Percentiles rank a stretch among this genome's conserved stretches.
Conservation (phyloP, 2,113 vertebrate genomes). For the Machaerirhynchus nigripectus region DNA sequence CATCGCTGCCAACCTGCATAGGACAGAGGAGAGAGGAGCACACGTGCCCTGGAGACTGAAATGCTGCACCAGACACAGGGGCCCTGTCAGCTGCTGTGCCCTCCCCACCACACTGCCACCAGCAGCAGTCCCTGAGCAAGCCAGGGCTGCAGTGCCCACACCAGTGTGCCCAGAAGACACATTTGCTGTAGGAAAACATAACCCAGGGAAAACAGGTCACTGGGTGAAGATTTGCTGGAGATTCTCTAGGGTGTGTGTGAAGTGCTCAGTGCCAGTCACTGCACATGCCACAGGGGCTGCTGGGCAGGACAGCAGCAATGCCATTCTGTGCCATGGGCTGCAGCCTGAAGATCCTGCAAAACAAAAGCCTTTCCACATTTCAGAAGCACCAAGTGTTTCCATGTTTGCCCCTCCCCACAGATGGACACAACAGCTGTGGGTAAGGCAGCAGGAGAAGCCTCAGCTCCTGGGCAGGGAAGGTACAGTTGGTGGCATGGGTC, state of each 20-base stretch:
- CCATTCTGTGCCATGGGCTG: neutral
- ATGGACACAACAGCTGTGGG: neutral
- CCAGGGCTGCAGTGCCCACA: neutral
- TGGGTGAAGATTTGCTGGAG: neutral
- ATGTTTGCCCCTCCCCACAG: neutral
- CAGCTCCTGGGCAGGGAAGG: neutral
- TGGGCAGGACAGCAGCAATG: neutral
- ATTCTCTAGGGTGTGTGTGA: accelerated
- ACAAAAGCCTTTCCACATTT: neutral
- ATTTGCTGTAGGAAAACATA: neutral
- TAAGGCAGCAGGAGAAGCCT: neutral
- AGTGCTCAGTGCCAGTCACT: neutral
- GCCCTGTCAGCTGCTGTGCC: neutral
- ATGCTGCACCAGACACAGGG: neutral
- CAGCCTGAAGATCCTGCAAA: neutral
- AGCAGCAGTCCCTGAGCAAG: neutral
- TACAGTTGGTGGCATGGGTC: neutral
- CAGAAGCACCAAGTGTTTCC: neutral
- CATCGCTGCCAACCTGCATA: neutral
- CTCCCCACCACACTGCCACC: neutral
- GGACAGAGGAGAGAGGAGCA: neutral
- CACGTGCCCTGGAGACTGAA: neutral
- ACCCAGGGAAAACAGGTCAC: neutral
- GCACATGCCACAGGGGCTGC: accelerated
- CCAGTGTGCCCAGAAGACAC: neutral